Base-by-base conservation (phyloP, 2,888 invertebrate species). In the Mesorhabditis sp. region DNA sequence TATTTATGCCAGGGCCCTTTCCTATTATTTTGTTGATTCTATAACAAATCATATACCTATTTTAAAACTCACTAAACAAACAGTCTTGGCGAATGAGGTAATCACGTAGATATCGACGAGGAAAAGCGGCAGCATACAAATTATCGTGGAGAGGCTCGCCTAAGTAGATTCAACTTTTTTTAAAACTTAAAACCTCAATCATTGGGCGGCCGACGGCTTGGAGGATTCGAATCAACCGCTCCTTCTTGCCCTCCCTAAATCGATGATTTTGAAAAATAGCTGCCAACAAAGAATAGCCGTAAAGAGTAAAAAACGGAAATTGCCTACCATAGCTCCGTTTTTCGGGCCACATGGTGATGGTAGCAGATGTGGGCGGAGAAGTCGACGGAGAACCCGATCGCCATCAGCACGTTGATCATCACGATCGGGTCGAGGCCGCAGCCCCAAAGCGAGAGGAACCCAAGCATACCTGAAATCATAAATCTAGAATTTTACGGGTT, bases 321-420 rank as follows among this genome's bases (percentile, higher is more conserved):
- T 44, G 72, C 67, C 62, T 69, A 67, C 58, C 64, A 42, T 43
- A 69, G 50, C 45, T 43, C 68, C 10, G 67, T 66, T 13, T 71
- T 66, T 13, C 70, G 42, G 5, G 69, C 72, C 45, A 72, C 70
- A 67, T 78, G 76, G 67, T 93, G 95, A 0, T 94, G 93, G 85
- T 94, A 95, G 84, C 94, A 94, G 76, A 95, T 94, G 86, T 95
- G 95, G 3, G 94, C 94, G 0, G 94, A 93, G 66, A 94, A 95
- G 85, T 95, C 95, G 0, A 95, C 94, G 7, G 93, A 93, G 88
- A 95, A 95, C 67, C 95, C 95, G 73, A 95, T 94, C 28, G 83
- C 82, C 79, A 83, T 79, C 13, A 83, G 70, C 4, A 83, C 77
- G 42, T 81, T 80, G 45, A 82, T 80, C 79, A 83, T 81, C 7